phyloP scores from a whole-genome alignment of 2,888 invertebrate genomes.

The Dorcus hopei region DNA sequence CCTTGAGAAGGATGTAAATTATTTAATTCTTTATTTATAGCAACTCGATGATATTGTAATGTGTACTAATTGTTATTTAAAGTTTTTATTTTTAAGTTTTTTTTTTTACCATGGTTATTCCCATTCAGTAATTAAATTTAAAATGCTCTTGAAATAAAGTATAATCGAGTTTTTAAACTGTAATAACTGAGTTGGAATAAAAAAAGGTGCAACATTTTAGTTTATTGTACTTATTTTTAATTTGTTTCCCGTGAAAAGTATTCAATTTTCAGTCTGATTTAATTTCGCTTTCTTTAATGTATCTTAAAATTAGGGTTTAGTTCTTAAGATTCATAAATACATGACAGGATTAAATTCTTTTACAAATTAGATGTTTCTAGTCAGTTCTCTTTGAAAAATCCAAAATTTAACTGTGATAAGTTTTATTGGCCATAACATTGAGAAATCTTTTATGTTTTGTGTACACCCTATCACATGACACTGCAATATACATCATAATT shows the following conservation, averaged over 20 bases:
- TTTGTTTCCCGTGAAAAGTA: background rate
- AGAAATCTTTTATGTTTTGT: background rate
- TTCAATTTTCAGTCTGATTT: background rate
- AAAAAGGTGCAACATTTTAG: background rate
- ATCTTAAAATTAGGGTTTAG: slow-evolving; percentile 3
- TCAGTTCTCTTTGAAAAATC: slow-evolving; percentile 30
- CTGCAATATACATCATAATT: slow-evolving; percentile 1
- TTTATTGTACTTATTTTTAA: slow-evolving; percentile 25
- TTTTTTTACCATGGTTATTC: background rate
- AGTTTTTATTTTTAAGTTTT: background rate
- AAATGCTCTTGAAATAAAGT: background rate
- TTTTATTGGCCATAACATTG: slow-evolving; percentile 31
- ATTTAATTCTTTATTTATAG: slow-evolving; percentile 19
- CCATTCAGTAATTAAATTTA: background rate
- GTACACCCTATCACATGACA: too few relatives aligned
- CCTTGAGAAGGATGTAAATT: slow-evolving; percentile 35
- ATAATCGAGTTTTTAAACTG: slow-evolving; percentile 2
- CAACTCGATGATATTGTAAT: background rate
- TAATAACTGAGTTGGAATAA: background rate
- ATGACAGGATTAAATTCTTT: slow-evolving; percentile 12
- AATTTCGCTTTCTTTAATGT: slow-evolving; percentile 1
- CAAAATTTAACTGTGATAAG: slow-evolving; percentile 41
- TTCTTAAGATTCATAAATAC: slow-evolving; percentile 7
- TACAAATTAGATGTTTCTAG: slow-evolving; percentile 32
- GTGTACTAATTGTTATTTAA: background rate